Conservation (phyloP, 92 coral and sea anemone genomes). For the Epizoanthus illoricatus region DNA sequence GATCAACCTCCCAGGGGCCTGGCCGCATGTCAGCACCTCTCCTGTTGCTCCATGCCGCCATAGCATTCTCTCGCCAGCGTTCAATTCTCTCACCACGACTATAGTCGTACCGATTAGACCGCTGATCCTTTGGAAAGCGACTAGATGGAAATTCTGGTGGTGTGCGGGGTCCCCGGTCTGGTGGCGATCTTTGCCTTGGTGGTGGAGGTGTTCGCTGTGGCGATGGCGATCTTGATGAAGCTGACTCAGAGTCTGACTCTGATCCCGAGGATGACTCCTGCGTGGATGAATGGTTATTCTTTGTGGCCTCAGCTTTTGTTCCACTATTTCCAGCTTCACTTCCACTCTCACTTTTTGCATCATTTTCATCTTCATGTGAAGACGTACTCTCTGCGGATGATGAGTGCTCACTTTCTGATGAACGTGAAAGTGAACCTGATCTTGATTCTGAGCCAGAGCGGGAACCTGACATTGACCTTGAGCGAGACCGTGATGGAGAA, state of each 20-base stretch:
- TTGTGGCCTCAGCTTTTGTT: slow-evolving; percentile 30
- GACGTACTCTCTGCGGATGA: slow-evolving; percentile 20
- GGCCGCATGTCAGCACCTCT: slow-evolving; percentile 49
- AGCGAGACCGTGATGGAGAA: slow-evolving; percentile 74
- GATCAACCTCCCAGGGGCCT: slow-evolving; percentile 39
- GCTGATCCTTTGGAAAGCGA: slow-evolving; percentile 48
- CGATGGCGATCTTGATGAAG: slow-evolving; percentile 40
- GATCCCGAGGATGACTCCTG: slow-evolving; percentile 62
- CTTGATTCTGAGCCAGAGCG: slow-evolving; percentile 31
- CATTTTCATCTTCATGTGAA: slow-evolving; percentile 13
- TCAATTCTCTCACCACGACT: slow-evolving; percentile 61
- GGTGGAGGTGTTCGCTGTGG: slow-evolving; percentile 45
- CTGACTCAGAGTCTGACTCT: slow-evolving; percentile 33
- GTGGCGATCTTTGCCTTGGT: slow-evolving; percentile 30
- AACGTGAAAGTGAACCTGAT: slow-evolving; percentile 55
- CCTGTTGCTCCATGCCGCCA: slow-evolving; percentile 52
- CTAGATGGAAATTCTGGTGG: slow-evolving; percentile 48
- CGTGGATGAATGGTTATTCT: slow-evolving; percentile 38
- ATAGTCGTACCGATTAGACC: slow-evolving; percentile 56
- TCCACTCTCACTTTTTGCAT: slow-evolving; percentile 22
- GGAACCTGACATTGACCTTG: slow-evolving; percentile 49
- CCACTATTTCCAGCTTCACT: slow-evolving; percentile 34
- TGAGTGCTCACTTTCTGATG: slow-evolving; percentile 84
- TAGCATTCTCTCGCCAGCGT: slow-evolving; percentile 52
- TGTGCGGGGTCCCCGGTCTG: slow-evolving; percentile 55